Conservation (phyloP, 30 jellyfish, hydroid and myxozoan species). For the Catostylus mosaicus region DNA sequence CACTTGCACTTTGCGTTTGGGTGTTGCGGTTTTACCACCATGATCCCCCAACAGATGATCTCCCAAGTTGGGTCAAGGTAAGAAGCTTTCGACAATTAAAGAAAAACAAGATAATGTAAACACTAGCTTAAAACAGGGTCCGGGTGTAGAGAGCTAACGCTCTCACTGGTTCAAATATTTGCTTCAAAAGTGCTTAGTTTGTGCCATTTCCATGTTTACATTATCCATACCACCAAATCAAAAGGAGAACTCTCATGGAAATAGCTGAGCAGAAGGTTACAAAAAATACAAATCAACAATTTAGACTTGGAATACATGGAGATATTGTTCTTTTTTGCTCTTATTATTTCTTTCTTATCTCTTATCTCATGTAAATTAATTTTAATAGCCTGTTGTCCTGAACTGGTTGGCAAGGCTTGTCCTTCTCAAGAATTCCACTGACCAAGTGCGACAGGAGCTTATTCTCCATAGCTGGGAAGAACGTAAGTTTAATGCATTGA, state of each 20-base stretch:
- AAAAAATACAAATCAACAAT: too few relatives aligned
- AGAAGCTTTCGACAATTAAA: neutral
- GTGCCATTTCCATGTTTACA: too few relatives aligned
- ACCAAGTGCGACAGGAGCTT: conserved; percentile 72
- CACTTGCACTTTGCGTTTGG: conserved; percentile 81
- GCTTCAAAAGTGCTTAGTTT: too few relatives aligned
- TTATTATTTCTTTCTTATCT: neutral
- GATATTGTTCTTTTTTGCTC: too few relatives aligned
- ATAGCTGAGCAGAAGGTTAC: too few relatives aligned
- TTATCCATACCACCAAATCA: too few relatives aligned
- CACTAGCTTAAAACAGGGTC: too few relatives aligned
- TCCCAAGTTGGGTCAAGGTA: conserved; percentile 88
- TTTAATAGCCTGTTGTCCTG: conserved; percentile 61
- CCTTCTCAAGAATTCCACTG: conserved; percentile 71
- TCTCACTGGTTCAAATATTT: too few relatives aligned
- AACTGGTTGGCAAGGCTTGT: conserved; percentile 81
- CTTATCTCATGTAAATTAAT: neutral
- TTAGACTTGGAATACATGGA: too few relatives aligned
- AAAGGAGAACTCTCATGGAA: too few relatives aligned
- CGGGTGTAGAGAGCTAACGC: too few relatives aligned
- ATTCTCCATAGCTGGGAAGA: conserved; percentile 83
- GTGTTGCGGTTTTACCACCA: conserved; percentile 81
- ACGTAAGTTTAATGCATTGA: conserved; percentile 50
- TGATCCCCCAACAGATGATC: conserved; percentile 85
- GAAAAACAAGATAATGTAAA: too few relatives aligned